Evolutionary conservation across 2,888 invertebrate genomes (phyloP), one percentile per base, ranked within the genome.

Genomic region (Prosopocoilus inquinatus): DNA sequence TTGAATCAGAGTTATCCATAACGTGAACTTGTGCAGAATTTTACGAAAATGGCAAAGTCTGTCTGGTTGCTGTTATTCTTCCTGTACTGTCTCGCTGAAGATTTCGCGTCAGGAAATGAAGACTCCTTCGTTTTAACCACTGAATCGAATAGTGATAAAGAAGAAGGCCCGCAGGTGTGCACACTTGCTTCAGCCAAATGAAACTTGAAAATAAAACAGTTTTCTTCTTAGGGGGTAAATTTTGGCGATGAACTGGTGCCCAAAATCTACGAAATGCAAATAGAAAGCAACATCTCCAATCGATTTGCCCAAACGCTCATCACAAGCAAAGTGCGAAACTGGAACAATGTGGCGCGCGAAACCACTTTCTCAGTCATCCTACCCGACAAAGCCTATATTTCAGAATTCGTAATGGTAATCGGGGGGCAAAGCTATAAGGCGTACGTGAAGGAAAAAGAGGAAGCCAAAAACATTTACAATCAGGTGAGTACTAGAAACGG

Each of bases 371-470:
- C 82, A 44, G 81, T 88, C 7, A 80, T 87, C 11, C 73, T 88
- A 46, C 89, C 89, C 0, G 86, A 88, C 57, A 83, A 84, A 1
- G 88, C 88, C 0, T 88, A 85, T 71, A 87, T 88, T 63, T 84
- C 86, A 38, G 84, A 84, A 48, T 88, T 89, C 69, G 73, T 82
- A 36, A 87, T 88, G 88, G 84, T 82, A 53, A 77, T 86, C 7
- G 81, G 81, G 54, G 85, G 84, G 15, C 84, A 83, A 69, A 77
- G 81, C 2, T 86, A 85, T 70, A 81, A 83, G 61, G 85, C 86
- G 0, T 84, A 85, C 64, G 84, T 86, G 0, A 82, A 85, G 68
- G 85, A 84, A 68, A 85, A 85, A 65, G 82, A 83, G 66, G 82
- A 84, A 68, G 86, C 86, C 0, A 83, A 84, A 67, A 64, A 71